These are phyloP conservation scores for Myrmophylax atrothorax DNA, from an alignment of 2,113 vertebrate species.

Conservation along the genomic window DNA sequence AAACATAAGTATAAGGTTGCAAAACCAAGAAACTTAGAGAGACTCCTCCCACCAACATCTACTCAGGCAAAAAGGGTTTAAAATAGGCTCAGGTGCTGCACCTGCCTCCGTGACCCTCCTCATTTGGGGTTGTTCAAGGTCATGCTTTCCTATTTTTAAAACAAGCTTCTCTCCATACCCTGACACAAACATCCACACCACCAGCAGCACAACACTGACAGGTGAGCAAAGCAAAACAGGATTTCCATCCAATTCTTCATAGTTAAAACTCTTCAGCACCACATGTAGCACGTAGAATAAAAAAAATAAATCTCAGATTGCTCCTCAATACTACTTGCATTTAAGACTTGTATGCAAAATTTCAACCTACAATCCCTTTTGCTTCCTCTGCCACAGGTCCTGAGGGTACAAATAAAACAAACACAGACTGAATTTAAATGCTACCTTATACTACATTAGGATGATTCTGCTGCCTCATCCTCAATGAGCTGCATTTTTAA, in stretches of 20 bases:
- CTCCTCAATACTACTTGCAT: background rate
- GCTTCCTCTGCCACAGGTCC: background rate
- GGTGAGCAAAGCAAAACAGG: background rate
- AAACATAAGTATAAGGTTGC: background rate
- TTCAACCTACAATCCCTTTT: background rate
- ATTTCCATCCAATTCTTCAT: background rate
- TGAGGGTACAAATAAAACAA: background rate
- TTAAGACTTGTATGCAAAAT: background rate
- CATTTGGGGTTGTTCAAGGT: background rate
- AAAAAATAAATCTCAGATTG: background rate
- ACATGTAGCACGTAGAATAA: background rate
- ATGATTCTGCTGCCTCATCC: background rate
- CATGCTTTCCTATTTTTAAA: background rate
- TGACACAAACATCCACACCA: background rate
- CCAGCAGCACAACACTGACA: background rate
- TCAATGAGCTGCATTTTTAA: background rate
- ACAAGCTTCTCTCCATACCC: background rate
- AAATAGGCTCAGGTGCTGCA: slow-evolving; percentile 1
- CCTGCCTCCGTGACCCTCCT: background rate
- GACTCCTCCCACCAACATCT: background rate
- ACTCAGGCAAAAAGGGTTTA: background rate
- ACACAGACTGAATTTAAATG: background rate
- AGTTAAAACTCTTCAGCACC: background rate
- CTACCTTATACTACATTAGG: background rate
- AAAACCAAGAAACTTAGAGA: background rate